Base-by-base conservation (phyloP, 2,888 invertebrate species). In the Saturnia pavonia region DNA sequence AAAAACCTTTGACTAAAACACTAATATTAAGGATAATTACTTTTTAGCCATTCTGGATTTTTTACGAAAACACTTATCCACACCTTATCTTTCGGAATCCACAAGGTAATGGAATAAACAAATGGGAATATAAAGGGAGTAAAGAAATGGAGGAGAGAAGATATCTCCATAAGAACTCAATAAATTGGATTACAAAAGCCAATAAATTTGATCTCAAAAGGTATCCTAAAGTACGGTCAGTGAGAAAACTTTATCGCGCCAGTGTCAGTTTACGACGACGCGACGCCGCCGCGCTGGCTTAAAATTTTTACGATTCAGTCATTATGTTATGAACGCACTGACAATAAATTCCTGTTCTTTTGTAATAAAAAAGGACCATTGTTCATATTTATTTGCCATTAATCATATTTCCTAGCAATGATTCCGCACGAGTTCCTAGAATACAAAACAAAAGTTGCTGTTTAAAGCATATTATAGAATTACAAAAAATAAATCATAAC, bases 161-260 rank as follows among this genome's bases (percentile, higher is more conserved):
- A 72, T 76, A 78, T 76, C 75, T 70, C 27, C 69, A 72, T 69
- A 75, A 71, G 63, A 70, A 73, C 70, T 72, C 73, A 70, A 77
- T 80, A 78, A 81, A 80, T 76, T 80, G 78, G 77, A 78, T 81
- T 80, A 76, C 70, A 73, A 74, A 75, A 76, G 73, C 72, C 74
- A 77, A 78, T 81, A 76, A 74, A 76, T 80, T 80, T 75, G 77
- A 80, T 80, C 77, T 76, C 43, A 67, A 72, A 73, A 73, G 74
- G 69, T 73, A 74, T 74, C 72, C 63, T 70, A 63, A 68, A 51
- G 75, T 72, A 77, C 63, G 68, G 80, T 71, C 60, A 57, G 75
- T 65, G 75, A 65, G 74, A 70, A 60, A 73, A 54, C 48, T 68
- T 40, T 65, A 65, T 65, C 65, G 40, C 19, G n/a, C n/a, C 40